A percentile compares a stretch with the other conserved stretches of the same genome.
Evolutionary conservation across 2,113 vertebrate genomes (phyloP).

Genomic region (Hippocampus barbouri): DNA sequence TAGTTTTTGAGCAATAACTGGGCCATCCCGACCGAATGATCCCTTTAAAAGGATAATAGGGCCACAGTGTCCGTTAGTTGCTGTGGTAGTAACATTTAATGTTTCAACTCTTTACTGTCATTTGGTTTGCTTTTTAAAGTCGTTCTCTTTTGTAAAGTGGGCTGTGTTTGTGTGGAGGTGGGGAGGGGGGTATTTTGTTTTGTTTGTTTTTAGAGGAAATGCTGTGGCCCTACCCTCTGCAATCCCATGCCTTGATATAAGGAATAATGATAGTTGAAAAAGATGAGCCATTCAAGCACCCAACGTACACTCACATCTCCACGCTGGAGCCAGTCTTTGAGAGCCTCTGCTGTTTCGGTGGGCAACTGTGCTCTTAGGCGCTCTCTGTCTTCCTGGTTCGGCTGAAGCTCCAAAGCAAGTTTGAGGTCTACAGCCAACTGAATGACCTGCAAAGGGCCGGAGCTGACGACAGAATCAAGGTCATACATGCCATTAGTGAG

Average conservation of each 20-base stretch:
- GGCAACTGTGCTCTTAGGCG: slow-evolving; percentile 82
- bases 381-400: slow-evolving; percentile 73
- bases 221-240: too few relatives aligned
- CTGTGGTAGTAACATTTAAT: too few relatives aligned
- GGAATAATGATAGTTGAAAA: neutral
- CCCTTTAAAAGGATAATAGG: too few relatives aligned
- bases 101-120: too few relatives aligned
- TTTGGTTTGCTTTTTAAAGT: too few relatives aligned
- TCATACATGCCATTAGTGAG: slow-evolving; percentile 77
- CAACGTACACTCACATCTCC: slow-evolving; percentile 75
- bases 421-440: slow-evolving; percentile 87
- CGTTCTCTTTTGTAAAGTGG: too few relatives aligned
- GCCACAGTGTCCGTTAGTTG: too few relatives aligned
- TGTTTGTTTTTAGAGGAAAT: neutral
- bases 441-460: slow-evolving; percentile 82
- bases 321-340: slow-evolving; percentile 83
- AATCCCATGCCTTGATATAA: neutral
- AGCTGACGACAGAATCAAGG: slow-evolving; percentile 73
- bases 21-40: too few relatives aligned
- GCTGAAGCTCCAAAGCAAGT: slow-evolving; percentile 82
- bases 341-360: slow-evolving; percentile 72
- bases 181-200: too few relatives aligned
- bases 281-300: neutral
- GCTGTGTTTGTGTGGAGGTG: too few relatives aligned
- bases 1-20: too few relatives aligned